Evolutionary conservation across 2,113 vertebrate species (phyloP).

Genomic region (Tachycineta bicolor): DNA sequence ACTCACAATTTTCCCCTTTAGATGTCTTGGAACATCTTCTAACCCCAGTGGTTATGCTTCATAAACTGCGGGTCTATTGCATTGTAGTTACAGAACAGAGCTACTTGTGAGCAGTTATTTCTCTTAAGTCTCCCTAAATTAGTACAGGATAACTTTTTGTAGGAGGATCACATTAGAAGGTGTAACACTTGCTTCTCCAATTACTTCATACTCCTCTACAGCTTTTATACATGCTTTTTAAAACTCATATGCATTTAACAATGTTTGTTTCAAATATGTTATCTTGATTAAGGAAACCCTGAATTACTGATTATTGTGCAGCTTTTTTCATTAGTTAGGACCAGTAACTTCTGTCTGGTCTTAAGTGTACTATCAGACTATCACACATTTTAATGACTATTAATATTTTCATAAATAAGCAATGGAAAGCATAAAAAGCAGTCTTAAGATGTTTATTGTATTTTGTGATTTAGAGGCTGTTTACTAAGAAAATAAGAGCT

Average conservation of each 20-base stretch:
- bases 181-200: not conserved
- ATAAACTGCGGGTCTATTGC: not conserved
- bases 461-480: constrained; percentile 50
- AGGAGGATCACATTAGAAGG: not conserved
- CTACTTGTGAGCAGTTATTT: not conserved
- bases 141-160: not conserved
- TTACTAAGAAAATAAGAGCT: constrained; percentile 66
- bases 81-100: accelerated
- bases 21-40: not conserved
- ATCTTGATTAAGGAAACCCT: not conserved
- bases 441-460: not conserved
- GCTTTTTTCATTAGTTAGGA: not conserved
- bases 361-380: not conserved
- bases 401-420: not conserved
- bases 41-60: not conserved
- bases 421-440: not conserved
- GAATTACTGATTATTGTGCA: not conserved
- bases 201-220: not conserved
- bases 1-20: not conserved
- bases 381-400: not conserved
- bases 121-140: not conserved
- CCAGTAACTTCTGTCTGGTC: not conserved
- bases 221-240: not conserved
- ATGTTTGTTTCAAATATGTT: not conserved
- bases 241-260: not conserved